Evolutionary conservation across 2,797 vertebrate species (phyloP).

Genomic region (Alauda arvensis): DNA sequence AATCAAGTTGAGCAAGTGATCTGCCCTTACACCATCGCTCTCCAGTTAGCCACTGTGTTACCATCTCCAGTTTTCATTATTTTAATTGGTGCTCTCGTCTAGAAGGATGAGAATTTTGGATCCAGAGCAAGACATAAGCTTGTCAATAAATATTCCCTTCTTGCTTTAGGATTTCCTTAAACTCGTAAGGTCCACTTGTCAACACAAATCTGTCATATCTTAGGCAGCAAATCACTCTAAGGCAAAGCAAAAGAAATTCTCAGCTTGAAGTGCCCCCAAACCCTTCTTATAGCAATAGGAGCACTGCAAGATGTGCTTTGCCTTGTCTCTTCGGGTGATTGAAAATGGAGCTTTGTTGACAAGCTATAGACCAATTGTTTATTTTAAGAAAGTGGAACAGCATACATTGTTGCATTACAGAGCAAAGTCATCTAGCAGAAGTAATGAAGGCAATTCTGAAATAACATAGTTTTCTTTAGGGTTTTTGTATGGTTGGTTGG

Average conservation of each 20-base stretch:
- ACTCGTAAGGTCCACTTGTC: slow-evolving; percentile 23
- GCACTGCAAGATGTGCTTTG: background rate
- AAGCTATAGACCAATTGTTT: slow-evolving; percentile 27
- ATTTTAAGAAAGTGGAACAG: slow-evolving; percentile 51
- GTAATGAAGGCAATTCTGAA: slow-evolving; percentile 9
- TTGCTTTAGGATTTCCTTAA: slow-evolving; percentile 10
- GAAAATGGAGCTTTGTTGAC: slow-evolving; percentile 40
- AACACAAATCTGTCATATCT: slow-evolving; percentile 26
- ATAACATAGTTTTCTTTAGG: background rate
- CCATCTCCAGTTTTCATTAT: background rate
- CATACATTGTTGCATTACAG: background rate
- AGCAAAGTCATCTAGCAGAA: slow-evolving; percentile 15
- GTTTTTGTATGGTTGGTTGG: background rate
- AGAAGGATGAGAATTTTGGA: background rate
- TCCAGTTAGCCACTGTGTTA: background rate
- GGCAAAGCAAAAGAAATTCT: slow-evolving; percentile 43
- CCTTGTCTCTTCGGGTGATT: slow-evolving; percentile 8
- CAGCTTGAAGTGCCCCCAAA: slow-evolving; percentile 23
- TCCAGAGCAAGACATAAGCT: background rate
- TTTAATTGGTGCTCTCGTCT: background rate
- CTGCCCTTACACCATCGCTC: background rate
- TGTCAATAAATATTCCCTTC: slow-evolving; percentile 21
- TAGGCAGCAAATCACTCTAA: slow-evolving; percentile 30
- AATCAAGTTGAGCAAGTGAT: background rate
- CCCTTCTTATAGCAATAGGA: background rate